Evolutionary conservation across 2,888 invertebrate species (phyloP).

Genomic region (Drosophila yooni): DNA sequence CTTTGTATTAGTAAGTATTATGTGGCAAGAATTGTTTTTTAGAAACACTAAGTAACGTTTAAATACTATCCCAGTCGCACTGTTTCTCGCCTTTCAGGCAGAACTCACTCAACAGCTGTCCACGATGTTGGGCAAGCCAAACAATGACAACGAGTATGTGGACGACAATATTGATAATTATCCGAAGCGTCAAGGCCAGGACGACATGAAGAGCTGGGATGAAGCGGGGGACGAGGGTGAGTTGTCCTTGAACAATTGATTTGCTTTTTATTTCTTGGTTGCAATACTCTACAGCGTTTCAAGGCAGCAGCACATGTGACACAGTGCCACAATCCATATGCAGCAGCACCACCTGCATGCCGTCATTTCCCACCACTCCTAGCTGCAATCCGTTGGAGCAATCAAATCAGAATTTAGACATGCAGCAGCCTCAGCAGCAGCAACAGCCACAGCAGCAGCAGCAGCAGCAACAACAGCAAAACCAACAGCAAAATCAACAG

Average conservation of each 20-base stretch:
- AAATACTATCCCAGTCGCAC: conserved; percentile 32
- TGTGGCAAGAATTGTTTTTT: neutral
- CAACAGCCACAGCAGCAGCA: conserved; percentile 3
- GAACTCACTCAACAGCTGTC: conserved; percentile 30
- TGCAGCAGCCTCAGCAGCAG: conserved; percentile 16
- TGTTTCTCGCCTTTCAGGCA: conserved; percentile 36
- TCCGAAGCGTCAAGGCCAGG: conserved; percentile 12
- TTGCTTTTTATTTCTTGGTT: neutral
- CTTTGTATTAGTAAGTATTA: conserved; percentile 65
- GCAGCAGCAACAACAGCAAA: neutral
- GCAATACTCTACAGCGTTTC: conserved; percentile 4
- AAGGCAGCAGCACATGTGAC: conserved; percentile 11
- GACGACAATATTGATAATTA: conserved; percentile 14
- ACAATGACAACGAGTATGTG: conserved; percentile 2
- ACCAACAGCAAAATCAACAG: conserved; percentile 15
- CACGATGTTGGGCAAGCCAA: conserved; percentile 24
- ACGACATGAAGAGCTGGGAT: conserved; percentile 7
- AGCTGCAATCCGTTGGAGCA: conserved; percentile 24
- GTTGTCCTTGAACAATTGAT: neutral
- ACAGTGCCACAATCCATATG: neutral
- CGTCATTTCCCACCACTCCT: neutral
- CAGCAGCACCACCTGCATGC: conserved; percentile 14
- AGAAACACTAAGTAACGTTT: neutral
- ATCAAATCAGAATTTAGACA: conserved; percentile 3
- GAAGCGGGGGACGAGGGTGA: conserved; percentile 10